Evolutionary conservation across 2,888 invertebrate species (phyloP), one percentile per base, ranked within the genome.

Genomic region (Arrhopalites spinosus): DNA sequence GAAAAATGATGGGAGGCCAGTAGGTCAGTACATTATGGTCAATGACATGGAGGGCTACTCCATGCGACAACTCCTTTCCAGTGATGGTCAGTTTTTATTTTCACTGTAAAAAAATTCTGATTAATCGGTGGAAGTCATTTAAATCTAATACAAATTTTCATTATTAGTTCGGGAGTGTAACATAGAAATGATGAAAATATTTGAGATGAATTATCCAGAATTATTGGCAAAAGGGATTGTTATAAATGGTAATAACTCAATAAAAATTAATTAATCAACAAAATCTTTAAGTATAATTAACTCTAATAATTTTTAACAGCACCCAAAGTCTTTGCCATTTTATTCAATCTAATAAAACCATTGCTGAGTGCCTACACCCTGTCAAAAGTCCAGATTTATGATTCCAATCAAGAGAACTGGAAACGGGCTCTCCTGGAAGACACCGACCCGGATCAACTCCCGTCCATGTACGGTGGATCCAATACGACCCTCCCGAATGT

Each of bases 11-110:
- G 64, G 71, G 11, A 20, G 23, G n/a, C 75, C 75, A 8, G 30
- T 75, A 1, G 47, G 70, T 36, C 75, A 75, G 27, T 11, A 64
- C 20, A 20, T 70, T 17, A 64, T 64, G 30, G n/a, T 75, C 3
- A 25, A 63, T 47, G 75, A 75, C 43, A 75, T 75, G 75, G 70
- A 70, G 36, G 75, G 66, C 8, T 75, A 71, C 25, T 75, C 75
- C 7, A 70, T 75, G 36, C 23, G 66, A 36, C 75, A 75, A 56
- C 7, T 75, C 11, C 68, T 74, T 13, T 68, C 68, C 23, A 68
- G 68, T 59, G 67, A 74, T 53, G 68, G 73, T 73, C 1, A 61
- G 27, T 71, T 56, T 25, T 50, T 7, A 45, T 45, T 45, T 15
- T 15, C 15, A 7, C 45, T 45, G 8, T 45, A 11, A 45, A 45